These are phyloP conservation scores for human (Homo sapiens) DNA, from an alignment of 2,113 vertebrate species.

Conservation along the genomic window GRCh38 chr3:159449001-159449500, in stretches of 20 bases:
- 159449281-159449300: not conserved
- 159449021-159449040: not conserved
- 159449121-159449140: not conserved
- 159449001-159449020: not conserved
- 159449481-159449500: conserved; percentile 67
- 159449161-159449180: conserved; percentile 37
- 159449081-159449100: not conserved
- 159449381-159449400: not conserved
- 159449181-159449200: conserved; percentile 60
- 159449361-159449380: not conserved
- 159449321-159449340: not conserved
- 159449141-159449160: conserved; percentile 7
- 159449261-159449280: conserved; percentile 9
- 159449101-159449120: not conserved
- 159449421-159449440: conserved; percentile 46
- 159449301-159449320: conserved; percentile 2
- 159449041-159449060: not conserved
- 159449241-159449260: conserved; percentile 51
- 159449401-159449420: not conserved
- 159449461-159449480: conserved; percentile 26
- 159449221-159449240: conserved; percentile 53
- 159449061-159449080: not conserved
- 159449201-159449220: conserved; percentile 70
- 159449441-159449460: conserved; percentile 33
- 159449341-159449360: not conserved